Base-by-base conservation (phyloP, 23 tunicate species). In the Corella eumyota region DNA sequence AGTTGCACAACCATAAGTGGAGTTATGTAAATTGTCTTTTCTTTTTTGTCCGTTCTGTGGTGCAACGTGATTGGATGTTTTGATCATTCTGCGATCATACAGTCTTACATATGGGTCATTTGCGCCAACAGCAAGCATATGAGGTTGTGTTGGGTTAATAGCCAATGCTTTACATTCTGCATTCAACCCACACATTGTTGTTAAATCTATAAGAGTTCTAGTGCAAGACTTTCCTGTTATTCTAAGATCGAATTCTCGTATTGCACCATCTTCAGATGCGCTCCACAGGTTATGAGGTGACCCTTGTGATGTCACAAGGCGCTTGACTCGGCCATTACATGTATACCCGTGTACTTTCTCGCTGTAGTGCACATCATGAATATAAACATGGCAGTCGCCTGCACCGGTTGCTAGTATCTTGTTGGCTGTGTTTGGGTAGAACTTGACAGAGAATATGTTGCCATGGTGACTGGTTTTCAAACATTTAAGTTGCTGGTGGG, bases 221-320 rank as follows among this genome's bases (percentile, higher is more conserved):
- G 71, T 53, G 33, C 70, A 38, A 24, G 56, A 27, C 7, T 21
- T 1, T 0, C 63, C 37, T 31, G 65, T 37, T 55, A 68, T 60
- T 3, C 96, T 69, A 4, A 79, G 67, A 66, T 88, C 96, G 62
- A 74, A 88, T 58, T 88, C 79, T 36, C 81, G 66, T 1, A 88
- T 63, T 20, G 54, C 51, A 6, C 96, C 96, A 73, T 88, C 96
- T 60, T 88, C 96, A 0, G 96, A 78, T 19, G 88, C 88, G 23
- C 81, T 61, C 75, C 85, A 80, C 15, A 88, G 32, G 28, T 32
- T 49, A 48, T 79, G 50, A 13, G 96, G 96, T 28, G 69, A 61
- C 1, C 36, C 68, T 15, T 55, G 59, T 19, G 71, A 50, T 0
- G 69, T 46, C 3, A 68, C 82, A 36, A 88, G 52, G 20, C 81